Base-by-base conservation (phyloP, 2,113 vertebrate genomes). In the Poecile atricapillus region DNA sequence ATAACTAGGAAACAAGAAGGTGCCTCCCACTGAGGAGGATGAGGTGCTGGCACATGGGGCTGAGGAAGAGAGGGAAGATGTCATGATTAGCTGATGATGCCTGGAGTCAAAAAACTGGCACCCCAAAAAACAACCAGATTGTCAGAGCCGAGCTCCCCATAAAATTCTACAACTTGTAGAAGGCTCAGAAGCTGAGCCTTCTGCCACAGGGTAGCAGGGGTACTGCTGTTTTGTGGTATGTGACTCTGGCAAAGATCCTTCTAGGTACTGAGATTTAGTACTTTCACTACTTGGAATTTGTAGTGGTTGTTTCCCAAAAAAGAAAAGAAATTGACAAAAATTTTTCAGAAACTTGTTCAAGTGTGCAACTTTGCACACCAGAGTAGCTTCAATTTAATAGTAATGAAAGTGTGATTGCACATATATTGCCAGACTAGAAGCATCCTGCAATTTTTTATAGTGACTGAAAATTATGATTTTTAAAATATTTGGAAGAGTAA, bases 81-180 rank as follows among this genome's bases (percentile, higher is more conserved):
- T 10, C 20, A 3, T 21, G 37, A 35, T 25, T 39, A 58, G 39
- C 14, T 3, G 2, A 6, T 14, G n/a, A 28, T 41, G 24, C 22
- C 19, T 15, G 20, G 16, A 39, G 24, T 6, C 33, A 60, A 27
- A 0, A 2, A 75, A 9, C 23, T 15, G 20, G 44, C 28, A 46
- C 15, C 35, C 31, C 20, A 37, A 49, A 44, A 76, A 79, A 6
- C 24, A 50, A 8, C 6, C 22, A 15, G 28, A 15, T 59, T 68
- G 13, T 31, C 17, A 21, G 35, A 28, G 25, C 22, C 0, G 0
- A 30, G 17, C 19, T 83, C 18, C 21, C 20, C 5, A 10, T 2
- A 1, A 21, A 41, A 39, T 39, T 83, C 31, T 47, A 3, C 41
- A 44, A 1, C 7, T 58, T 62, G 20, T 50, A 39, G 39, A 39